Evolutionary conservation across 2,888 invertebrate species (phyloP), one percentile per base, ranked within the genome.

Genomic region (Lasius platythorax): DNA sequence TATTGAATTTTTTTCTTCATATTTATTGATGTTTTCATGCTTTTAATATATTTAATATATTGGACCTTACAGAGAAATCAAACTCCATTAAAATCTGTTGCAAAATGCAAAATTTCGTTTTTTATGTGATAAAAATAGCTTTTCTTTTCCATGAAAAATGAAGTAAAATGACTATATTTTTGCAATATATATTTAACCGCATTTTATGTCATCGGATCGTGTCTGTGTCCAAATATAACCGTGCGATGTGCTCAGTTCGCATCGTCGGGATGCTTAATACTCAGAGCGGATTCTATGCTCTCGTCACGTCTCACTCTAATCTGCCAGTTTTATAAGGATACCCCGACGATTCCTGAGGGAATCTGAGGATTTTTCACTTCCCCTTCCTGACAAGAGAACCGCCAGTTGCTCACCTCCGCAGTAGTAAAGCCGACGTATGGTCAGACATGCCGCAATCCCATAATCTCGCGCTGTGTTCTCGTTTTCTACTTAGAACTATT

Each of bases 311-410:
- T 61, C 73, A 37, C 79, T 83, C 66, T 81, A 84, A 86, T 86
- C 86, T 86, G 66, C 85, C 84, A 85, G 82, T 85, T 85, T 84
- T 86, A 83, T 85, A 86, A 86, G 76, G 79, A 85, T 84, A 85
- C 64, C 64, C 11, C 67, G 68, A 76, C 72, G 67, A 82, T 83
- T 82, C 83, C 82, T 68, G 61, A 28, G 82, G 85, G 82, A 82
- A 78, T 83, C 76, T 64, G 58, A 28, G 74, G 85, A 87, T 87
- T 79, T 84, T 85, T 85, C 85, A 85, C 87, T 83, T 76, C 86
- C 40, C 63, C 74, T 78, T 68, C 83, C 40, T 61, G 68, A 64
- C 78, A 40, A 61, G 43, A 70, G 46, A 70, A 53, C 46, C 58
- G 66, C 37, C 43, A 64, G 56, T 63, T 81, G 84, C 33, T 83